A percentile compares a stretch with the other conserved stretches of the same genome.
Conservation (phyloP, 2,888 invertebrate genomes). For the Palloptera scutellata region DNA sequence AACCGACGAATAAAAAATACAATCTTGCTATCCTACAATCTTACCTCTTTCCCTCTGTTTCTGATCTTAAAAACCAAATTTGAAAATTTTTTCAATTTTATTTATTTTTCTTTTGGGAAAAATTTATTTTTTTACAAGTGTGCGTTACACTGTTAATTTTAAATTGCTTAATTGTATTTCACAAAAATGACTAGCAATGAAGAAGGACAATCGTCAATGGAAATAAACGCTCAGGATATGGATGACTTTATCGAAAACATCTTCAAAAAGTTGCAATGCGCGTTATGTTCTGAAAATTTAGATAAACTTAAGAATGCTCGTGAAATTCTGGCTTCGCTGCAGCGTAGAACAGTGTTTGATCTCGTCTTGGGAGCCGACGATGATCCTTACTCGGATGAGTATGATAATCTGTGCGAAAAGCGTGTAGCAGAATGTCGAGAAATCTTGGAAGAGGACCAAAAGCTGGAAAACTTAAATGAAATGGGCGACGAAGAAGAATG, state of each 20-base stretch:
- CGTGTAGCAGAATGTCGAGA: no score
- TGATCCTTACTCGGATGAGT: background rate
- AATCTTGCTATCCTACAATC: no score
- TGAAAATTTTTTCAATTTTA: no score
- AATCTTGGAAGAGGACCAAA: background rate
- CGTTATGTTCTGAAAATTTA: constrained; percentile 42
- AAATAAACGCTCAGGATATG: background rate
- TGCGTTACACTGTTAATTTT: background rate
- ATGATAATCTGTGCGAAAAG: no score
- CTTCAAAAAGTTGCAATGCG: constrained; percentile 46
- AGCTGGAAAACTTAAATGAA: background rate
- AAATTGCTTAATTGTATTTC: no score
- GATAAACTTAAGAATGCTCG: constrained; percentile 47
- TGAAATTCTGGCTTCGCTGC: constrained; percentile 44
- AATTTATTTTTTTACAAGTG: background rate
- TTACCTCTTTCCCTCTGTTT: no score
- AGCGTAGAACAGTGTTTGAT: constrained; percentile 32
- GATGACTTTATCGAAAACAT: constrained; percentile 32
- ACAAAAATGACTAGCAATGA: no score
- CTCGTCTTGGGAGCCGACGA: background rate
- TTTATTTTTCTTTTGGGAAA: no score
- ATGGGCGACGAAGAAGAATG: constrained; percentile 12
- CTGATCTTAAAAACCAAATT: no score
- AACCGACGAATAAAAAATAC: no score
- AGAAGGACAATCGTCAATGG: no score